A percentile compares a stretch with the other conserved stretches of the same genome.
Evolutionary conservation across 2,797 vertebrate genomes (phyloP).

Genomic region (Dryobates pubescens): DNA sequence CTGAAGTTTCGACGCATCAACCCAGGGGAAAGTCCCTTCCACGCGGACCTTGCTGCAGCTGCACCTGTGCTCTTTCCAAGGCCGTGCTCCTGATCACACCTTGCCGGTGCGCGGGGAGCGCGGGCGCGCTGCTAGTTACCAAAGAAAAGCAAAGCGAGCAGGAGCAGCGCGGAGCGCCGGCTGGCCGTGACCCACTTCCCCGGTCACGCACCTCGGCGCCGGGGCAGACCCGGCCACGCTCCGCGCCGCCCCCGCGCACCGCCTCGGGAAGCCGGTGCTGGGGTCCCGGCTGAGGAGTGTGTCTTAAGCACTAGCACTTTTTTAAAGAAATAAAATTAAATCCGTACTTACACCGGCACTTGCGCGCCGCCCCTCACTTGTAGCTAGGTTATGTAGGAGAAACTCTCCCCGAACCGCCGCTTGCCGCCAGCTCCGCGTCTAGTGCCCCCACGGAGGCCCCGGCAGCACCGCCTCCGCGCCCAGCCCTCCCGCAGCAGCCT

Average conservation of each 20-base stretch:
- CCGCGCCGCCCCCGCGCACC: background rate
- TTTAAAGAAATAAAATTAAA: background rate
- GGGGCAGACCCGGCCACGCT: background rate
- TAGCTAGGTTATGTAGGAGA: background rate
- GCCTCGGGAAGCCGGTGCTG: background rate
- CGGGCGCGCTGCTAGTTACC: background rate
- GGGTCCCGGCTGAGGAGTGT: too few species aligned
- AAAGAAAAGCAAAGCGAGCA: background rate
- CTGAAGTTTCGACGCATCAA: fast-evolving
- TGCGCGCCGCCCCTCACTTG: background rate
- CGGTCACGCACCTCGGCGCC: background rate
- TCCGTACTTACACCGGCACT: background rate
- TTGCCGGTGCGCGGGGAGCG: background rate
- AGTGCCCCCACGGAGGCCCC: background rate
- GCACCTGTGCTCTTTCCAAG: background rate
- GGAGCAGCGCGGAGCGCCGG: background rate
- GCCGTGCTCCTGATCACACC: fast-evolving
- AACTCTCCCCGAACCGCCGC: background rate
- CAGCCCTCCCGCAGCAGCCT: background rate
- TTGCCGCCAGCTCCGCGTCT: background rate
- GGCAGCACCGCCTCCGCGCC: background rate
- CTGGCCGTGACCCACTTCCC: background rate
- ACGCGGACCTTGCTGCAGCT: background rate
- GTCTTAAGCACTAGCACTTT: background rate
- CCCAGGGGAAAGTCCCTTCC: fast-evolving